These are phyloP conservation scores for Oeneis ivallda DNA, from an alignment of 2,888 invertebrate genomes.

Conservation along the genomic window DNA sequence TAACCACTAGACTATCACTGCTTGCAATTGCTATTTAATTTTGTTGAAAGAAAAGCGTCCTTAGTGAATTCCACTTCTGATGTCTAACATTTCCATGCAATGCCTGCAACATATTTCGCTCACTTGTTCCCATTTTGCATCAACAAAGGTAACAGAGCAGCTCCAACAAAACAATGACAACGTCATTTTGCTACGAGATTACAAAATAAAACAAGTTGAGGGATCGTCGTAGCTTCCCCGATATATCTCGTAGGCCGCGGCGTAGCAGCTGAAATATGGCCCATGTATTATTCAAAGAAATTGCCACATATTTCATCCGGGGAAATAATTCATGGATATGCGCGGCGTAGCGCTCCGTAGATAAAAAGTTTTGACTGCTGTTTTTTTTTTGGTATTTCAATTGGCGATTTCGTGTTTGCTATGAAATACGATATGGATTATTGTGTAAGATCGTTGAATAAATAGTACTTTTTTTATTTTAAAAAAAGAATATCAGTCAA, in stretches of 20 bases:
- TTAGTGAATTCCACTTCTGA: neutral
- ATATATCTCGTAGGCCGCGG: conserved; percentile 53
- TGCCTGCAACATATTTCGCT: conserved; percentile 2
- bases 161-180: conserved; percentile 28
- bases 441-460: neutral
- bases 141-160: conserved; percentile 2
- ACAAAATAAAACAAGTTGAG: conserved; percentile 52
- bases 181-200: conserved; percentile 40
- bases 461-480: no score
- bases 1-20: no score
- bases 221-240: conserved; percentile 53
- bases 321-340: conserved; percentile 78
- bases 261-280: conserved; percentile 76
- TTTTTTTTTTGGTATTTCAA: conserved; percentile 26
- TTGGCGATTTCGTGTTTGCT: conserved; percentile 16
- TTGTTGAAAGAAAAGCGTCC: no score
- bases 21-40: no score
- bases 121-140: neutral
- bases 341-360: conserved; percentile 46
- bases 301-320: conserved; percentile 83
- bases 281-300: conserved; percentile 84
- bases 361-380: conserved; percentile 22
- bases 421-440: conserved; percentile 8
- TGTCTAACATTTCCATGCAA: neutral
- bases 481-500: no score